phyloP scores from a whole-genome alignment of 2,888 invertebrate genomes.

The Druceiella hillmani region DNA sequence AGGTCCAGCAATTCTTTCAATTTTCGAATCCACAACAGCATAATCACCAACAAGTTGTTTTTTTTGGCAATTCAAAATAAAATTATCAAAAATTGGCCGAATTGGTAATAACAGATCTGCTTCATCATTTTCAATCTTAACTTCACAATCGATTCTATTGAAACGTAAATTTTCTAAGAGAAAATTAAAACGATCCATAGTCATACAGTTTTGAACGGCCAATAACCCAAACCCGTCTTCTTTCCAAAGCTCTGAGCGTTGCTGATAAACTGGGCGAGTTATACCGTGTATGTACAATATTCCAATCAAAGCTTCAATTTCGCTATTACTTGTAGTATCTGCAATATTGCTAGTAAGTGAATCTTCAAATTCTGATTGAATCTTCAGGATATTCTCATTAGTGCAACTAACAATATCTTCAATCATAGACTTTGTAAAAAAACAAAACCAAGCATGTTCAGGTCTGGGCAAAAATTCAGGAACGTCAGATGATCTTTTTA shows the following conservation, averaged over 20 bases:
- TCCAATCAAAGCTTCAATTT: constrained; percentile 42
- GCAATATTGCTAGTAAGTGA: constrained; percentile 26
- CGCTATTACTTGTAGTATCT: constrained; percentile 31
- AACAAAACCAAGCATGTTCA: constrained; percentile 39
- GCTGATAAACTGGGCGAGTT: constrained; percentile 40
- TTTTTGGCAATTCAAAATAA: constrained; percentile 42
- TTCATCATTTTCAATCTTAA: constrained; percentile 32
- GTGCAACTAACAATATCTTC: constrained; percentile 40
- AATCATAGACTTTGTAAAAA: constrained; percentile 40
- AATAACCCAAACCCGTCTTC: constrained; percentile 34
- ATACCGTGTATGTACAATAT: constrained; percentile 43
- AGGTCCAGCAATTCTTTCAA: constrained; percentile 41
- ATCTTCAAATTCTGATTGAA: constrained; percentile 11
- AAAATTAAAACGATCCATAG: constrained; percentile 37
- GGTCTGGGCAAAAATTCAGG: constrained; percentile 31
- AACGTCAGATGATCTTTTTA: constrained; percentile 30
- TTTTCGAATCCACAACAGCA: constrained; percentile 41
- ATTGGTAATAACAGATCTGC: constrained; percentile 36
- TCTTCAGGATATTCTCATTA: constrained; percentile 36
- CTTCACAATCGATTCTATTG: constrained; percentile 31
- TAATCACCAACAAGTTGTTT: constrained; percentile 33
- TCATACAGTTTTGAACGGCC: constrained; percentile 36
- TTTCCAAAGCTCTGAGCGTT: constrained; percentile 38
- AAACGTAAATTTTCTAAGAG: constrained; percentile 38
- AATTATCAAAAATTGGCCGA: constrained; percentile 43